Conservation (phyloP, 1,140 invertebrate species). For the Paraescarpia echinospica region DNA sequence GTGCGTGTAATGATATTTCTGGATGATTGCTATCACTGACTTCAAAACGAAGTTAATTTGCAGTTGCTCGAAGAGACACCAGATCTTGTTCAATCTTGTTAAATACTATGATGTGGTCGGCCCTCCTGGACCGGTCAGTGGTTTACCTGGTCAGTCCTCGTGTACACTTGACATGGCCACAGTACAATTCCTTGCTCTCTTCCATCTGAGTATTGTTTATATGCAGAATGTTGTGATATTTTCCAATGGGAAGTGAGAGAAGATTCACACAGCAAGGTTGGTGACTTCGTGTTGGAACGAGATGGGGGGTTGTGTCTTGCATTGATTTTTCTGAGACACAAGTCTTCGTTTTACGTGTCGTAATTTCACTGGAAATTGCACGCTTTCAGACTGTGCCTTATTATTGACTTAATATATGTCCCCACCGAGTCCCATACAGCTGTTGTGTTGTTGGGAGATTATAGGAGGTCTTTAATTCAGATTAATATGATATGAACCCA, state of each 20-base stretch:
- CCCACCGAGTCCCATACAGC: no score
- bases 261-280: neutral
- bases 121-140: neutral
- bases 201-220: no score
- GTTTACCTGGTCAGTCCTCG: neutral
- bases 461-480: no score
- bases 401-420: neutral
- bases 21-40: no score
- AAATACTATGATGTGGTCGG: neutral
- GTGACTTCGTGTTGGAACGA: neutral
- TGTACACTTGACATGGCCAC: no score
- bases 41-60: neutral
- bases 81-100: no score
- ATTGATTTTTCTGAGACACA: neutral
- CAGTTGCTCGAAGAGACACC: neutral
- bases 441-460: no score
- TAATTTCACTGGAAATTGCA: neutral
- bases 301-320: neutral
- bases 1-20: neutral
- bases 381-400: neutral
- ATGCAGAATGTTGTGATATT: neutral
- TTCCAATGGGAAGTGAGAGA: neutral
- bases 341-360: neutral
- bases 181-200: no score
- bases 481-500: neutral